Evolutionary conservation across 1,140 invertebrate species (phyloP).

Genomic region (Drosophila seguyi): DNA sequence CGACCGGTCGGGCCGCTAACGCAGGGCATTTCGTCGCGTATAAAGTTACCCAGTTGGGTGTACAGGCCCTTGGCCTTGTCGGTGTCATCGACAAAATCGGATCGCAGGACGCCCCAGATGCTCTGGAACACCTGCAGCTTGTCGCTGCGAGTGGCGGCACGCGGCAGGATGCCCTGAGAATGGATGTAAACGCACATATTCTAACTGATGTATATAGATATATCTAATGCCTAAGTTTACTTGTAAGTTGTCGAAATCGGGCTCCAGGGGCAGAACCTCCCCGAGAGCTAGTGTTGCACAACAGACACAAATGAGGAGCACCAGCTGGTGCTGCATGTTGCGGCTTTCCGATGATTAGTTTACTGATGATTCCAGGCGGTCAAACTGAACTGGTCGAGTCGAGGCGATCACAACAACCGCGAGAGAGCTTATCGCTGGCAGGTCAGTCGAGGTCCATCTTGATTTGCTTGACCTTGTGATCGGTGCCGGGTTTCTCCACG

Average conservation of each 20-base stretch:
- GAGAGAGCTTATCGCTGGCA: constrained; percentile 5
- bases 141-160: constrained; percentile 26
- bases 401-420: not conserved
- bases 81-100: constrained; percentile 41
- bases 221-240: not conserved
- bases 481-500: not conserved
- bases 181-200: not conserved
- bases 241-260: constrained; percentile 34
- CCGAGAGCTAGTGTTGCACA: not conserved
- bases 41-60: constrained; percentile 21
- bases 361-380: not conserved
- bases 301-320: not conserved
- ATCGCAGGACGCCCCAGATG: constrained; percentile 45
- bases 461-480: constrained; percentile 25
- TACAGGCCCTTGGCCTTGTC: constrained; percentile 46
- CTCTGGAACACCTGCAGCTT: constrained; percentile 50
- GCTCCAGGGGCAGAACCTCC: constrained; percentile 3
- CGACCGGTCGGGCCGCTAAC: constrained; percentile 16
- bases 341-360: not conserved
- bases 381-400: too few species aligned
- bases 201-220: too few species aligned
- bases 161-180: not conserved
- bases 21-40: constrained; percentile 31
- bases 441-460: constrained; percentile 46
- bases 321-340: not conserved